Conservation (phyloP, 2,113 vertebrate species). For the Macquaria australasica region DNA sequence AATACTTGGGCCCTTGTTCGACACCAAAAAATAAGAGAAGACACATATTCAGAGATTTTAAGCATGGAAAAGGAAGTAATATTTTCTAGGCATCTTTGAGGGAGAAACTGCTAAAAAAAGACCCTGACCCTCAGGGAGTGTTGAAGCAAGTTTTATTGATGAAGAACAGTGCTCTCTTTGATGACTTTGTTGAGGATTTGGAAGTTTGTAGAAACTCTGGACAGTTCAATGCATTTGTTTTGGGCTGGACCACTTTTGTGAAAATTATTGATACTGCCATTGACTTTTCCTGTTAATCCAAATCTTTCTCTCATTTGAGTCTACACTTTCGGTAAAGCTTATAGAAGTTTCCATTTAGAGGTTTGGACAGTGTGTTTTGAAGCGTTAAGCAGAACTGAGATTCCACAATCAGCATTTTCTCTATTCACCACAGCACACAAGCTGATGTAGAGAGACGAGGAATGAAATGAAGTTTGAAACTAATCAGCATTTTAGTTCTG, state of each 20-base stretch:
- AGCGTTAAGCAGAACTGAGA: constrained; percentile 73
- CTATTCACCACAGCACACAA: constrained; percentile 15
- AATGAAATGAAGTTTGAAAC: background rate
- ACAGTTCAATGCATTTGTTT: background rate
- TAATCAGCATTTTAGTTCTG: constrained; percentile 31
- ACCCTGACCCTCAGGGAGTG: background rate
- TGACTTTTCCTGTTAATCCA: background rate
- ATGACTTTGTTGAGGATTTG: background rate
- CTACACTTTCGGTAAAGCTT: constrained; percentile 3
- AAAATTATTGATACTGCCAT: background rate
- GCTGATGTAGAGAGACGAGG: background rate
- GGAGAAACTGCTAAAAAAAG: background rate
- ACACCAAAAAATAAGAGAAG: background rate
- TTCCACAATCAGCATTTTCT: constrained; percentile 66
- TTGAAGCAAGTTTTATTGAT: background rate
- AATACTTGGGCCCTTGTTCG: background rate
- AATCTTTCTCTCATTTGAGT: background rate
- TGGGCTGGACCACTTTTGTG: background rate
- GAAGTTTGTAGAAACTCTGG: background rate
- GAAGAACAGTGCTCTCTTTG: constrained; percentile 42
- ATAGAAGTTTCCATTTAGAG: constrained; percentile 11
- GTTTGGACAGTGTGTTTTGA: constrained; percentile 13
- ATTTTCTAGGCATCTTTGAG: background rate
- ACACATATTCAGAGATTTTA: background rate
- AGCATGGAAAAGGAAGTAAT: background rate